Percentiles rank a stretch among this genome's conserved stretches.
phyloP scores from a whole-genome alignment of 2,797 vertebrate species.

The Xenopus petersii region DNA sequence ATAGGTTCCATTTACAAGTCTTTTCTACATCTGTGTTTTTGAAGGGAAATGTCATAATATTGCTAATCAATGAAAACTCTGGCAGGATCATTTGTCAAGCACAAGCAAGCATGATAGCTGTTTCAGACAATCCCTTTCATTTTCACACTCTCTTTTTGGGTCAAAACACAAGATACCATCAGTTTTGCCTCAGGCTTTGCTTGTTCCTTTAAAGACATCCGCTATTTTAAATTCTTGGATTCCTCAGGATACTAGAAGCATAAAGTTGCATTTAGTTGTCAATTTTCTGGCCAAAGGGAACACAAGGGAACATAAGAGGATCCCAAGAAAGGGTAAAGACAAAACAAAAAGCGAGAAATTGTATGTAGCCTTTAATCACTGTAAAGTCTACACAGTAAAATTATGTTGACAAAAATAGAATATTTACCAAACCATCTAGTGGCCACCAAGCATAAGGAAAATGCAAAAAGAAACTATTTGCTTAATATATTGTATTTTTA shows the following conservation, averaged over 20 bases:
- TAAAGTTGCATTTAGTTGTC: background rate
- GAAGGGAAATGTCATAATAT: conserved; percentile 78
- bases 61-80: conserved; percentile 74
- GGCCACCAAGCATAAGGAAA: too few relatives aligned
- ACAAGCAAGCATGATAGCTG: conserved; percentile 67
- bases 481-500: too few relatives aligned
- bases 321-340: too few relatives aligned
- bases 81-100: conserved; percentile 77
- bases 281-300: background rate
- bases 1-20: conserved; percentile 55
- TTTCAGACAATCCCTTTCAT: conserved; percentile 52
- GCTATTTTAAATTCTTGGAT: conserved; percentile 13
- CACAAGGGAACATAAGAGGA: too few relatives aligned
- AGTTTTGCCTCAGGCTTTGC: conserved; percentile 20
- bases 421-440: too few relatives aligned
- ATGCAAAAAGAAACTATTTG: too few relatives aligned
- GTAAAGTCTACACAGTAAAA: too few relatives aligned
- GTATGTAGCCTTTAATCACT: too few relatives aligned
- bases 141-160: conserved; percentile 47
- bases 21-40: conserved; percentile 71
- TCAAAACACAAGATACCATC: conserved; percentile 39
- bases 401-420: too few relatives aligned
- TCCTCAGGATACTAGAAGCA: conserved; percentile 4
- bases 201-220: conserved; percentile 17
- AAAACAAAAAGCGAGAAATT: too few relatives aligned